These are phyloP conservation scores for Plebejus melissa DNA, from an alignment of 2,888 invertebrate species.

Conservation along the genomic window DNA sequence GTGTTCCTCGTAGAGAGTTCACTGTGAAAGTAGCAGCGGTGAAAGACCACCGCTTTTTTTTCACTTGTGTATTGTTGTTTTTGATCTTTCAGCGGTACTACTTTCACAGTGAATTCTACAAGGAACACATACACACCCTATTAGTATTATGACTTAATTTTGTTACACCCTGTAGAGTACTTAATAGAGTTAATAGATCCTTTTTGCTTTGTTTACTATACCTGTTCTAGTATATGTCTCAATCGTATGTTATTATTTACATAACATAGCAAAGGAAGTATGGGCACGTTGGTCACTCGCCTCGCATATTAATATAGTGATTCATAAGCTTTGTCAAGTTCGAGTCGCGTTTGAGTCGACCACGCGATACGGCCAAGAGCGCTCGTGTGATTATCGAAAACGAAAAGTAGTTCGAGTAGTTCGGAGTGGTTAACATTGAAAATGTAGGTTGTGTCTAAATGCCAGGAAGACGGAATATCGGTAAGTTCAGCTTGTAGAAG, in stretches of 20 bases:
- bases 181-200: not conserved
- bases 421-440: constrained; percentile 33
- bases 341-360: constrained; percentile 56
- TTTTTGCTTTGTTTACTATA: constrained; percentile 7
- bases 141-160: no score
- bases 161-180: no score
- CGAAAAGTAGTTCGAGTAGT: constrained; percentile 29
- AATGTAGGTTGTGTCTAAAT: constrained; percentile 47
- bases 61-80: no score
- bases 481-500: constrained; percentile 41
- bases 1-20: no score
- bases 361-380: constrained; percentile 57
- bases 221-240: constrained; percentile 5
- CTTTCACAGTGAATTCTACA: no score
- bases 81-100: no score
- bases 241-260: constrained; percentile 5
- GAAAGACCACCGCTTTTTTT: no score
- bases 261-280: constrained; percentile 3
- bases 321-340: constrained; percentile 59
- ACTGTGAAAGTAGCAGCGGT: no score
- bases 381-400: constrained; percentile 34
- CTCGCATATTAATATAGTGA: constrained; percentile 76
- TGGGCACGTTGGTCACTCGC: constrained; percentile 59
- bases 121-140: no score
- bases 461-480: constrained; percentile 51